Conservation (phyloP, 1,140 invertebrate species). For the Lepidurus apus region DNA sequence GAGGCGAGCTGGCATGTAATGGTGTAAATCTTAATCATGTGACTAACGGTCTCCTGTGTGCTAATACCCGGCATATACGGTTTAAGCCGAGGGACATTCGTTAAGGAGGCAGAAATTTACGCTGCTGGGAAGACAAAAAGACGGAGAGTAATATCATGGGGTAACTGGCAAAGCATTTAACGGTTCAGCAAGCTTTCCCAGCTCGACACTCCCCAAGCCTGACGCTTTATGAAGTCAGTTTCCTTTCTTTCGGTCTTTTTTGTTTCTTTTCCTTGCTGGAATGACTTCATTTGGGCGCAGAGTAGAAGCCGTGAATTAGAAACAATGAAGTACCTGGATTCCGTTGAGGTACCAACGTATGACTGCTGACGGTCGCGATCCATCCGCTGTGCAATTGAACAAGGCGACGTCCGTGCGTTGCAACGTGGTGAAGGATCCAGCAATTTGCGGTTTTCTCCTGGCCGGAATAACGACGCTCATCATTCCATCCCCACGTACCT, state of each 20-base stretch:
- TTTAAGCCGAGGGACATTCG: not conserved
- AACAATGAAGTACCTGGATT: not conserved
- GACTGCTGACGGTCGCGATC: conserved; percentile 29
- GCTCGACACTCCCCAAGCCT: too few species aligned
- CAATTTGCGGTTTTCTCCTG: conserved; percentile 27
- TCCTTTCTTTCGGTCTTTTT: not conserved
- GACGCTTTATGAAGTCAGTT: not conserved
- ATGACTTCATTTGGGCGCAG: not conserved
- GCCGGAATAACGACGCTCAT: conserved; percentile 28
- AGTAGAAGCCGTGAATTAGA: not conserved
- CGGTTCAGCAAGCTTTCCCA: not conserved
- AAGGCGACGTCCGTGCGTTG: not conserved
- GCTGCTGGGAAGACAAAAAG: not conserved
- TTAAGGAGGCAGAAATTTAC: not conserved
- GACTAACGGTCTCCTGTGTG: not conserved
- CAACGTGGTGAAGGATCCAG: conserved; percentile 10
- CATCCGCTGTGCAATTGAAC: conserved; percentile 31
- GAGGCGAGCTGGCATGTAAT: not conserved
- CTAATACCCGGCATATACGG: not conserved
- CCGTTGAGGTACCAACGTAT: conserved; percentile 32
- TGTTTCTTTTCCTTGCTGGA: not conserved
- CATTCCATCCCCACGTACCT: conserved; percentile 23
- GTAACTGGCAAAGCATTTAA: not conserved
- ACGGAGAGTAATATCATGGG: not conserved
- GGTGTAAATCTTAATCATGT: not conserved